These are phyloP conservation scores for Nothobranchius kuhntae DNA, from an alignment of 2,113 vertebrate genomes.

Conservation along the genomic window DNA sequence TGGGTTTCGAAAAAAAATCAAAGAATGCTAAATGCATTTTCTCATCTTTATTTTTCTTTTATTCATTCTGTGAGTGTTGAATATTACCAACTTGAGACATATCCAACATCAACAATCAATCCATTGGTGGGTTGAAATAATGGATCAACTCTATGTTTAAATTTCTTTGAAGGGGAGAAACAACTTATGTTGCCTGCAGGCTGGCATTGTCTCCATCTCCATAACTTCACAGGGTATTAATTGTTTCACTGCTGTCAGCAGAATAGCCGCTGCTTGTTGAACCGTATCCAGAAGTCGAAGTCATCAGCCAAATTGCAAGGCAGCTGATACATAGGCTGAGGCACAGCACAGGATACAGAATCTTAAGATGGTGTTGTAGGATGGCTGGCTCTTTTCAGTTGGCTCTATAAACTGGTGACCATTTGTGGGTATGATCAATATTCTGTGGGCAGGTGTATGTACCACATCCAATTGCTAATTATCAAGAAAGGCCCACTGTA, in stretches of 20 bases:
- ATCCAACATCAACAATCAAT: constrained; percentile 9
- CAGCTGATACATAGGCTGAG: constrained; percentile 42
- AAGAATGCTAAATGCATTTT: neutral
- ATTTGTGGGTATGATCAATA: neutral
- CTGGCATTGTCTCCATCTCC: constrained; percentile 62
- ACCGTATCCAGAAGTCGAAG: constrained; percentile 69
- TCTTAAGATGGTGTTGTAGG: constrained; percentile 35
- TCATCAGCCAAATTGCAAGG: constrained; percentile 77
- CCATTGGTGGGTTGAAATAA: constrained; percentile 33
- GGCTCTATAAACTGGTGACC: constrained; percentile 36
- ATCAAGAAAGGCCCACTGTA: constrained; percentile 6
- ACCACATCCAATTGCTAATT: constrained; percentile 18
- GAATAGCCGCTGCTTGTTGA: constrained; percentile 72
- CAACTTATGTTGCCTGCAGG: constrained; percentile 32
- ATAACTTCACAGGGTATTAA: constrained; percentile 78
- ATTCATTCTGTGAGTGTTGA: neutral
- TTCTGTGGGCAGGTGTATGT: neutral
- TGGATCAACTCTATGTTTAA: constrained; percentile 29
- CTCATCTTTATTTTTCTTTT: neutral
- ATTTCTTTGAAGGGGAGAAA: constrained; percentile 38
- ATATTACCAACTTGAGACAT: constrained; percentile 18
- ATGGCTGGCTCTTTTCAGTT: constrained; percentile 19
- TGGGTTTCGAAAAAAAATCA: neutral
- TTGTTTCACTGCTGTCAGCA: constrained; percentile 78
- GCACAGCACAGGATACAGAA: constrained; percentile 26